Base-by-base conservation (phyloP, 2,797 vertebrate species). In the Crax fasciolata region DNA sequence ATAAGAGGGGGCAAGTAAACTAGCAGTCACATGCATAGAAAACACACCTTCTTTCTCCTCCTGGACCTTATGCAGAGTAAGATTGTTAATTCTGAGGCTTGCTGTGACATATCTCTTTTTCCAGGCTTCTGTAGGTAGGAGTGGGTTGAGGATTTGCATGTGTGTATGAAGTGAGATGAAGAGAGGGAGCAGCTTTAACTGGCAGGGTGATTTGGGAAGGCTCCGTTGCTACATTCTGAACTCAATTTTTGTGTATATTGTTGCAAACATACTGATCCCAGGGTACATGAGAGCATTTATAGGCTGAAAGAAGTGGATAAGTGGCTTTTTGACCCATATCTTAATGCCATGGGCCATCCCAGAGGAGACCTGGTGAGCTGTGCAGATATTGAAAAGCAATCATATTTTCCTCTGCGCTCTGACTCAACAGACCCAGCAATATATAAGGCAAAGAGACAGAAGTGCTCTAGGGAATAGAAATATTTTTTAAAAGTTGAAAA, bases 131-230 rank as follows among this genome's bases (percentile, higher is more conserved):
- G 4, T 32, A 55, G 49, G 48, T 38, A 77, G 38, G 28, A 65
- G 23, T 38, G 11, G n/a, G 46, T 30, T 55, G 39, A n/a, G 51
- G 28, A 3, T 35, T 39, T 23, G 28, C 0, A 2, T 35, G 1
- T 76, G 52, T 28, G 39, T 52, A 46, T n/a, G 51, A 67, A 86
- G n/a, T 7, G 20, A 57, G 27, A 43, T 15, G n/a, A 9, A 21
- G 74, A 44, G 28, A 58, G 21, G 12, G 11, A 21, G 8, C 35
- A 27, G 30, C 23, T 55, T 77, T 91, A 44, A 59, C 27, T 57
- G 30, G 7, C 51, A 59, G 63, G 10, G 39, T 72, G n/a, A 38
- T 51, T 68, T 49, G 48, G 39, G 54, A 84, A 66, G 30, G 17
- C 13, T 76, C 51, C 71, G 21, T 39, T 82, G 24, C 38, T 70